phyloP scores from a whole-genome alignment of 2,888 invertebrate species.

The Plemyria rubiginata region DNA sequence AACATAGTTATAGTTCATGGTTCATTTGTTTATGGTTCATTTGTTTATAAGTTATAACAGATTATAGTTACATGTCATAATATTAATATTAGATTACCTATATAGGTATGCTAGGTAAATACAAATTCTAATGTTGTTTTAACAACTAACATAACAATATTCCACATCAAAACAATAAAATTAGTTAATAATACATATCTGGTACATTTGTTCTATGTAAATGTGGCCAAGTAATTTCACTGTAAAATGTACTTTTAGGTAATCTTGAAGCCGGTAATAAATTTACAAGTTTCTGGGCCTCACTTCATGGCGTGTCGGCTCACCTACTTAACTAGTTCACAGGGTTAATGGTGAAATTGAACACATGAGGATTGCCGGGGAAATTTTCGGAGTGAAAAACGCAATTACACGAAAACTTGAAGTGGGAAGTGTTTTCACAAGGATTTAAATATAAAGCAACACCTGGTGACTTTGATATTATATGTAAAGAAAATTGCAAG shows the following conservation, averaged over 20 bases:
- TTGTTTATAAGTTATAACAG: no score
- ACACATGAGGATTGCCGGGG: constrained; percentile 29
- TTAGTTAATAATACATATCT: no score
- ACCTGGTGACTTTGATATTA: background rate
- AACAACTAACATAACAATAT: no score
- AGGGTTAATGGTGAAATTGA: constrained; percentile 24
- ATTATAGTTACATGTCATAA: no score
- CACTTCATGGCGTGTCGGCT: constrained; percentile 33
- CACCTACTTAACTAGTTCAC: constrained; percentile 32
- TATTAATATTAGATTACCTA: no score
- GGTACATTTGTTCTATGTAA: constrained; percentile 8
- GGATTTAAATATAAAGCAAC: background rate
- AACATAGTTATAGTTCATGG: no score
- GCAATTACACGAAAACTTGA: constrained; percentile 14
- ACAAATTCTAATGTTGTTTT: no score
- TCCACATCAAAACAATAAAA: no score
- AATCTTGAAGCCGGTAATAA: constrained; percentile 33
- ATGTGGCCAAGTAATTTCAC: constrained; percentile 21
- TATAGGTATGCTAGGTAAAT: no score
- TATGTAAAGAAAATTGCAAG: background rate
- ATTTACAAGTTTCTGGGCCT: constrained; percentile 35
- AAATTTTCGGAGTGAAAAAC: constrained; percentile 28
- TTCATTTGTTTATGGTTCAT: no score
- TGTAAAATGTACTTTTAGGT: constrained; percentile 33
- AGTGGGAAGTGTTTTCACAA: constrained; percentile 6